A percentile compares a stretch with the other conserved stretches of the same genome.
phyloP scores from a whole-genome alignment of 2,888 invertebrate genomes.

The Ormyrus rosae region DNA sequence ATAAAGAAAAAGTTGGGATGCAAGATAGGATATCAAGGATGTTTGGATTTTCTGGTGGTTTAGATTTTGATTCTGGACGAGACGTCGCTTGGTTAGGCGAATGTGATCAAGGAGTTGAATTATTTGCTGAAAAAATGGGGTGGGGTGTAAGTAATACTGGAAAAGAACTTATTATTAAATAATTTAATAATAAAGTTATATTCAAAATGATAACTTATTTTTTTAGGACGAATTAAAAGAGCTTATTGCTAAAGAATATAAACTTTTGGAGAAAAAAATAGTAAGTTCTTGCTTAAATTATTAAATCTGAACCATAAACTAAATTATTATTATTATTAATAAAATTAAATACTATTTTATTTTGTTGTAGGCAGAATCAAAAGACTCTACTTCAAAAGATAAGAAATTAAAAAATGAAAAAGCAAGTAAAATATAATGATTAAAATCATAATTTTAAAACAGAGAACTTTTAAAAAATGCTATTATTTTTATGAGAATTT shows the following conservation, averaged over 20 bases:
- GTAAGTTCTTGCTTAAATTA: slow-evolving; percentile 20
- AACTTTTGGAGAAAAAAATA: slow-evolving; percentile 76
- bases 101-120: slow-evolving; percentile 87
- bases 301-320: not conserved
- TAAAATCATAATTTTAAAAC: not conserved
- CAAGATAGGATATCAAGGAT: slow-evolving; percentile 72
- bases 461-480: slow-evolving; percentile 32
- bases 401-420: slow-evolving; percentile 36
- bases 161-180: slow-evolving; percentile 23
- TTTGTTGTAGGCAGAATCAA: slow-evolving; percentile 18
- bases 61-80: slow-evolving; percentile 83
- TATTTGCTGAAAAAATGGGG: slow-evolving; percentile 85
- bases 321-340: not conserved
- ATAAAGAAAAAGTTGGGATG: slow-evolving; percentile 82
- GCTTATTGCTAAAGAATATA: slow-evolving; percentile 79
- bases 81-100: slow-evolving; percentile 91
- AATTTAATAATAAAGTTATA: slow-evolving; percentile 26
- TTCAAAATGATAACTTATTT: slow-evolving; percentile 9
- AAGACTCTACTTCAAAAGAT: slow-evolving; percentile 17
- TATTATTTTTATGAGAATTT: not conserved
- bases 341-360: not conserved
- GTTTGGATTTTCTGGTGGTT: slow-evolving; percentile 78
- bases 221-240: slow-evolving; percentile 80
- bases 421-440: slow-evolving; percentile 50
- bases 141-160: slow-evolving; percentile 82